phyloP scores from a whole-genome alignment of 2,113 vertebrate genomes.

The Poeciliopsis retropinna region DNA sequence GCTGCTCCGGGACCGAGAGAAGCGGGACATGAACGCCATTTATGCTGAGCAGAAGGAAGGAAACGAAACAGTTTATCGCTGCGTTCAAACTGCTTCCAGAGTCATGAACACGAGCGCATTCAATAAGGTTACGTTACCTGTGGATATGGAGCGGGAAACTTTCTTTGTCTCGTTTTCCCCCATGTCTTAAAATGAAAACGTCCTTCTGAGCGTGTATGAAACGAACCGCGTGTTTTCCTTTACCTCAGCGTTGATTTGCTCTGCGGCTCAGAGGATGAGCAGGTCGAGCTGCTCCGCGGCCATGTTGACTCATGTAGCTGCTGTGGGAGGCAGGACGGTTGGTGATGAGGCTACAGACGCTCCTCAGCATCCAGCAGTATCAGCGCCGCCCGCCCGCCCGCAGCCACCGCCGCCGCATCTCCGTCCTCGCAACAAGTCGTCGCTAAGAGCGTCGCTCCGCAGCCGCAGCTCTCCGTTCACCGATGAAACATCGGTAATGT shows the following conservation, averaged over 20 bases:
- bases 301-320: slow-evolving; percentile 58
- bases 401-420: background rate
- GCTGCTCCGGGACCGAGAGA: slow-evolving; percentile 88
- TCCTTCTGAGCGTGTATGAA: background rate
- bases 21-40: slow-evolving; percentile 94
- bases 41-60: slow-evolving; percentile 17
- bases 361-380: slow-evolving; percentile 37
- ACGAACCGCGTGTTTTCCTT: background rate
- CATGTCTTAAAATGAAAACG: background rate
- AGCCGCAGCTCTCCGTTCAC: background rate
- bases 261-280: slow-evolving; percentile 22
- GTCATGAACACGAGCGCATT: too few relatives aligned
- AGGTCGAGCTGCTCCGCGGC: slow-evolving; percentile 52
- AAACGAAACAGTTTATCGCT: background rate
- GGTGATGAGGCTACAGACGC: slow-evolving; percentile 11
- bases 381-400: slow-evolving; percentile 19
- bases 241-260: slow-evolving; percentile 19
- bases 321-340: slow-evolving; percentile 32
- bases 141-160: background rate
- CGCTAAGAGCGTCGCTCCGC: background rate
- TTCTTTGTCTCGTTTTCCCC: background rate
- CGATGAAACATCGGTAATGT: background rate
- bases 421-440: slow-evolving; percentile 55
- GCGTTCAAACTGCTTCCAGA: background rate
- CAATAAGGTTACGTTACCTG: background rate